phyloP scores from a whole-genome alignment of 2,888 invertebrate genomes.

The Tanytarsus gracilentus region DNA sequence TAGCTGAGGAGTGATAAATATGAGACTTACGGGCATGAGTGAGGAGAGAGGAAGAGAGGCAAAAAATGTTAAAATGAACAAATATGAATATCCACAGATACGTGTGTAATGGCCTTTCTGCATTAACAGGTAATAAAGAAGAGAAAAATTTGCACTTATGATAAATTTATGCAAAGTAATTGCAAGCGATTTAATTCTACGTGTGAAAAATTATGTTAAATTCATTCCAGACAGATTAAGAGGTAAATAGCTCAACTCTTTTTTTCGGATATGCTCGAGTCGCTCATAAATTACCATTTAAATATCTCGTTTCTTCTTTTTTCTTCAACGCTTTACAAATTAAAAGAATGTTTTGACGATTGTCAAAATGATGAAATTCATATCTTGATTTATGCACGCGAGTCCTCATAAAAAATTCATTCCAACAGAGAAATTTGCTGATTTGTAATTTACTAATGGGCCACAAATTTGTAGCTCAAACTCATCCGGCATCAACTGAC shows the following conservation, averaged over 20 bases:
- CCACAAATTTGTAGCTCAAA: background rate
- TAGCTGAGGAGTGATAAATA: slow-evolving; percentile 6
- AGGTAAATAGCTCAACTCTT: background rate
- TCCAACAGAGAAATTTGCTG: too few species aligned
- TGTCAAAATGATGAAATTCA: too few species aligned
- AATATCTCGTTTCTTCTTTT: background rate
- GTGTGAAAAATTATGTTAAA: slow-evolving; percentile 22
- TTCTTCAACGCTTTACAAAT: background rate
- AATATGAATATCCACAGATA: background rate
- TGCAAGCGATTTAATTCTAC: slow-evolving; percentile 8
- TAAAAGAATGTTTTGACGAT: too few species aligned
- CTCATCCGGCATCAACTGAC: background rate
- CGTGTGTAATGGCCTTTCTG: background rate
- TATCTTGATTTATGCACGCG: slow-evolving; percentile 10
- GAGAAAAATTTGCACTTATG: background rate
- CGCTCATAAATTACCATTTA: slow-evolving; percentile 2
- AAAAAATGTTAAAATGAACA: background rate
- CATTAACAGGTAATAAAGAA: slow-evolving; percentile 9
- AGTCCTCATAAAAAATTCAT: too few species aligned
- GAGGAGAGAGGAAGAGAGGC: background rate
- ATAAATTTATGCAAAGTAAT: slow-evolving; percentile 16
- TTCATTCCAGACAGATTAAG: slow-evolving; percentile 5
- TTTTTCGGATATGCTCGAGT: background rate
- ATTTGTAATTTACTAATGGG: slow-evolving; percentile 10
- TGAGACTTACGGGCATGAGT: background rate